Evolutionary conservation across 1,140 invertebrate species (phyloP), one percentile per base, ranked within the genome.

Genomic region (Proctacanthus coquilletti): DNA sequence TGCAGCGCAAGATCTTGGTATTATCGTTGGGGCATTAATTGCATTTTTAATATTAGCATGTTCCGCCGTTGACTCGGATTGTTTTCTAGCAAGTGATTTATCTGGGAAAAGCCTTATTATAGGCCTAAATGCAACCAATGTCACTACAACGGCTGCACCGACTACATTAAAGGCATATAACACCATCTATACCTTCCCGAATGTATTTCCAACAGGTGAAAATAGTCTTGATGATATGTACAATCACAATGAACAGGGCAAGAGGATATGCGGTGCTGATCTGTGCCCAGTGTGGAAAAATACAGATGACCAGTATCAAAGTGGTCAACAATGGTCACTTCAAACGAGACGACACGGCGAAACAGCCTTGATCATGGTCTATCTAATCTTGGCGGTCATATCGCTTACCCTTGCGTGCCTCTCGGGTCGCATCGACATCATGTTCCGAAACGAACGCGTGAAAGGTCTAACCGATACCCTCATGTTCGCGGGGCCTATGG

Each of bases 401-500:
- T 68, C 67, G 2, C 52, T 73, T 37, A 46, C 64, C 3, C 51
- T 75, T 4, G 67, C 72, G 0, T 57, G 63, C 17, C 51, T 66
- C 21, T 51, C 59, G 0, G 62, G 57, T 4, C 55, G 41, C n/a
- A 37, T 52, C 0, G 53, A 60, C 3, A 52, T 54, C 3, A 46
- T 48, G 3, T 37, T 49, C 33, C 57, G 37, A 33, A 44, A 35
- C 20, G 42, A 44, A 30, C 45, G 50, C 8, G 39, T 63, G 5
- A 58, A 63, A 34, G 58, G 61, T 18, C 43, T 57, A 2, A 52
- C 45, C 5, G 50, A 53, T 32, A 69, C 68, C 30, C 48, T 78
- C 25, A 68, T 71, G 42, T 58, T 77, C 21, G 66, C 71, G 8
- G 71, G 73, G 0, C 73, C 75, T 0, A 47, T 77, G 27, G 70